A percentile compares a stretch with the other conserved stretches of the same genome.
Evolutionary conservation across 1,140 invertebrate genomes (phyloP).

Genomic region (Musca vetustissima): DNA sequence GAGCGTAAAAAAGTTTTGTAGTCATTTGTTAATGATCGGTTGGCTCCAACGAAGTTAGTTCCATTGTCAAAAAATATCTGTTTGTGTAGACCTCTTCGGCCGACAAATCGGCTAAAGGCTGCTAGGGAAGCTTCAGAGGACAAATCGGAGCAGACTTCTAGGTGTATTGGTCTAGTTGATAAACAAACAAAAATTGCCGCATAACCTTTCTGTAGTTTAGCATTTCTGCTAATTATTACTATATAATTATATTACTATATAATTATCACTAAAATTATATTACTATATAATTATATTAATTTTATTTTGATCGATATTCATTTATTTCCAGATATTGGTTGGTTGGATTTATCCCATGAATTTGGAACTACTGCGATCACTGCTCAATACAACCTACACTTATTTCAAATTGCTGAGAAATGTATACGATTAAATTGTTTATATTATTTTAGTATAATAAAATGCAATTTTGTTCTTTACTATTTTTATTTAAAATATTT

Average conservation of each 20-base stretch:
- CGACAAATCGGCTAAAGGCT: too few species aligned
- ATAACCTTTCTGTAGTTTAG: background rate
- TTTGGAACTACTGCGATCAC: conserved; percentile 51
- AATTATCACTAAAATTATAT: too few species aligned
- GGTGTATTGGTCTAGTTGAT: background rate
- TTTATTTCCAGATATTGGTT: conserved; percentile 41
- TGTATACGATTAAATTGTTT: conserved; percentile 30
- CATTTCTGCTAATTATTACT: too few species aligned
- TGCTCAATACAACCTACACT: conserved; percentile 50
- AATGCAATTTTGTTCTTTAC: too few species aligned
- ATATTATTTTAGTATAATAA: too few species aligned
- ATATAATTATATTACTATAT: too few species aligned
- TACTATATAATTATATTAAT: too few species aligned
- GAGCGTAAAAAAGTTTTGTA: too few species aligned
- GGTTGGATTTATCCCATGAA: conserved; percentile 52
- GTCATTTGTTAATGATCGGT: too few species aligned
- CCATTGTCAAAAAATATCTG: background rate
- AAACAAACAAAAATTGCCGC: conserved; percentile 15
- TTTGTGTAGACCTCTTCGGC: background rate
- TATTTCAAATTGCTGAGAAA: conserved; percentile 50
- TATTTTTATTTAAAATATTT: too few species aligned
- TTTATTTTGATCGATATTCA: background rate
- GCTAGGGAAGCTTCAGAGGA: background rate
- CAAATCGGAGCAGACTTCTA: background rate
- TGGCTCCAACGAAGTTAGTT: conserved; percentile 12